Evolutionary conservation across 2,113 vertebrate genomes (phyloP).

Genomic region (Anoura caudifer): DNA sequence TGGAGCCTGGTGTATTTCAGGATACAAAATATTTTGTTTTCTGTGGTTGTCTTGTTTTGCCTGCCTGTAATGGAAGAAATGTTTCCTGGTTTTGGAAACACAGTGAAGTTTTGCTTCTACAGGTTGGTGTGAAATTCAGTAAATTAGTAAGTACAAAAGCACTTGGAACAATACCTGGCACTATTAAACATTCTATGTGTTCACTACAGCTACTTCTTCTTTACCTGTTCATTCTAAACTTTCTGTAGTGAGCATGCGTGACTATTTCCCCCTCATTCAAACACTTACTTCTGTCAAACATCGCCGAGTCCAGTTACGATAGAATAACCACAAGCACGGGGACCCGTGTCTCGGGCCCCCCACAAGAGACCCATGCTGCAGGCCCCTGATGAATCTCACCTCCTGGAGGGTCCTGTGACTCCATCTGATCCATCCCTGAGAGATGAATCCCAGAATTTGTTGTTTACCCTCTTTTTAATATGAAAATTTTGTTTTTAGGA

Average conservation of each 20-base stretch:
- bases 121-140: not conserved
- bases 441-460: not conserved
- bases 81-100: not conserved
- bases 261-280: not conserved
- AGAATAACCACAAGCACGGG: not conserved
- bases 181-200: not conserved
- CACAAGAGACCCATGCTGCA: not conserved
- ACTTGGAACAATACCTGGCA: not conserved
- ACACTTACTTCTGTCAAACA: not conserved
- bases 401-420: not conserved
- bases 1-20: not conserved
- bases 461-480: not conserved
- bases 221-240: not conserved
- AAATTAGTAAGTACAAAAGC: not conserved
- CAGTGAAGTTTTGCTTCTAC: not conserved
- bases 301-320: no score
- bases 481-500: not conserved
- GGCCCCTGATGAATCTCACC: not conserved
- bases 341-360: not conserved
- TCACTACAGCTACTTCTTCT: not conserved
- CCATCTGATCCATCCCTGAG: not conserved
- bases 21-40: not conserved
- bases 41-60: not conserved
- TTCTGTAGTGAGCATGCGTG: not conserved
- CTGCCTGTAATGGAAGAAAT: not conserved